Base-by-base conservation (phyloP, 2,888 invertebrate species). In the Sarcophaga caerulescens region DNA sequence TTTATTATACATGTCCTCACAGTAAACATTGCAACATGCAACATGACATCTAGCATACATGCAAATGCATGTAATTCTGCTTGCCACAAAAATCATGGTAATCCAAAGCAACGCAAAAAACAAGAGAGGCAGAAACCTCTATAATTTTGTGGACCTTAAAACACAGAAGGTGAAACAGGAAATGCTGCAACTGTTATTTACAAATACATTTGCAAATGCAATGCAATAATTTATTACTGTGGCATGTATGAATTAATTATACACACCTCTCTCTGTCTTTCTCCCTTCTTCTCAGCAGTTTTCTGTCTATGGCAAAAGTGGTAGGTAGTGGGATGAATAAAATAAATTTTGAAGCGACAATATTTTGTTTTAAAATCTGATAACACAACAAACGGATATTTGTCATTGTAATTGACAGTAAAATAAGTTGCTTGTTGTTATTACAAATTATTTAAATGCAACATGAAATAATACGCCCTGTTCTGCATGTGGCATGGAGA, bases 211-310 rank as follows among this genome's bases (percentile, higher is more conserved):
- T 5, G 6, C 35, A 35, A 35, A 74, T 77, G 80, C 85, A 85
- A 83, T 77, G 82, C 73, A 77, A 83, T 85, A 80, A 85, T 85
- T 85, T 80, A 85, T 85, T 83, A 74, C 83, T 65, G 69, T 85
- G 85, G 85, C 85, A 77, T 83, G 83, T 73, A 80, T 77, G 83
- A 85, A 83, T 85, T 85, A 85, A 85, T 85, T 85, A 85, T 83
- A 73, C 52, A 35, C 35, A 0, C 25, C 35, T 35, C 35, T 35
- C 35, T 35, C 35, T 35, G 6, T 35, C 6, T 35, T 6, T 5
- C 35, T 35, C 35, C 6, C 6, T 25, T 25, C 25, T 25, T 25
- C 25, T 6, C 25, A 6, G 0, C 35, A 35, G 35, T 35, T 5
- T 35, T 6, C 35, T 35, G 6, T 35, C 1, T 6, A 35, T 5